Conservation (phyloP, 2,888 invertebrate species). For the Pherbina coryleti region DNA sequence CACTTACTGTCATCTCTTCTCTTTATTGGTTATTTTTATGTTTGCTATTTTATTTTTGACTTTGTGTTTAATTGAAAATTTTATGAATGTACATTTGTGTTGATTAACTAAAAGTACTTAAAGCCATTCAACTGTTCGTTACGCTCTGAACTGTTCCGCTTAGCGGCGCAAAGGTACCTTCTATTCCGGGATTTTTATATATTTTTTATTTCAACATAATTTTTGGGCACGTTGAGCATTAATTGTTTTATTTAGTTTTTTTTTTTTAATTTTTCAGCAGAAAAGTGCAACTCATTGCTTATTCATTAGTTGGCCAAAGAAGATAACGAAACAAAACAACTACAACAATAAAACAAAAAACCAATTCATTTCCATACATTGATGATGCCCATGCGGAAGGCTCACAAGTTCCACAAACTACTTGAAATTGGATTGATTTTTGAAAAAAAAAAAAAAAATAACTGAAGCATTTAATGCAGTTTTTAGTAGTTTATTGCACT, state of each 20-base stretch:
- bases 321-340: background rate
- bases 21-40: no score
- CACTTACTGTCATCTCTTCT: no score
- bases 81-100: no score
- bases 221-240: no score
- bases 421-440: slow-evolving; percentile 35
- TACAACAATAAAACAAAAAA: background rate
- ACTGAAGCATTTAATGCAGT: slow-evolving; percentile 19
- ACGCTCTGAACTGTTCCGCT: slow-evolving; percentile 5
- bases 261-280: background rate
- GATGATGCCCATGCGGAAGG: slow-evolving; percentile 4
- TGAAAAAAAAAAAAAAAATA: no score
- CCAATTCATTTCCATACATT: background rate
- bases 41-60: no score
- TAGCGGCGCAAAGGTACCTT: background rate
- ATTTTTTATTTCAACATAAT: background rate
- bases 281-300: slow-evolving; percentile 34
- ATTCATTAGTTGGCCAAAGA: slow-evolving; percentile 17
- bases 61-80: no score
- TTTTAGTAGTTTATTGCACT: slow-evolving; percentile 29
- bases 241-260: background rate
- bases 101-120: no score
- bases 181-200: background rate
- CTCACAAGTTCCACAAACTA: background rate
- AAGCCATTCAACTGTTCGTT: slow-evolving; percentile 7